Conservation (phyloP, 2,888 invertebrate species). For the Augochlorella aurata region DNA sequence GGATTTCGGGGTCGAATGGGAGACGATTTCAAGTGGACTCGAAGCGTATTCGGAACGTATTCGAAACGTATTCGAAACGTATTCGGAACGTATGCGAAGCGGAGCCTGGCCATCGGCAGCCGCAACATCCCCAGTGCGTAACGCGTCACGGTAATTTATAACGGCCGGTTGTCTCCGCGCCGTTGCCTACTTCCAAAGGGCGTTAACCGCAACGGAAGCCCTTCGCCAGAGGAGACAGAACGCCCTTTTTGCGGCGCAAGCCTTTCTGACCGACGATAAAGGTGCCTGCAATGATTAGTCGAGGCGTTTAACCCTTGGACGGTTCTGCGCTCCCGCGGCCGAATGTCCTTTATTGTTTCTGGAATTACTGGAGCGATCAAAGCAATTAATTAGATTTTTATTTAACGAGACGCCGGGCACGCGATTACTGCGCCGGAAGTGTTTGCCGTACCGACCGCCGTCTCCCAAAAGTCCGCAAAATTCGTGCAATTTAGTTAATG, state of each 20-base stretch:
- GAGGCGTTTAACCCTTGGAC: background rate
- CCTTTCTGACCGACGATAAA: constrained; percentile 1
- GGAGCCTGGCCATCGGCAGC: constrained; percentile 34
- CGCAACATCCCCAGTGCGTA: constrained; percentile 36
- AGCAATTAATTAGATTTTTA: background rate
- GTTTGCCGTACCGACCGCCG: background rate
- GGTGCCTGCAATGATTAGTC: background rate
- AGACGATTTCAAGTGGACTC: background rate
- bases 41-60: no score
- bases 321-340: background rate
- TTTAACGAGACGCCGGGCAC: background rate
- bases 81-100: no score
- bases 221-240: background rate
- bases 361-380: background rate
- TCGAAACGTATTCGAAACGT: no score
- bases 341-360: constrained; percentile 1
- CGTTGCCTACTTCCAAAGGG: constrained; percentile 53
- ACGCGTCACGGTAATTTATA: constrained; percentile 62
- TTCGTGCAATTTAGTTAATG: background rate
- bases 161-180: constrained; percentile 53
- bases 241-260: constrained; percentile 3
- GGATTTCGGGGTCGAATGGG: background rate
- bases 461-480: background rate
- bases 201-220: constrained; percentile 55
- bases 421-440: background rate